phyloP scores from a whole-genome alignment of 2,888 invertebrate genomes.

The Idaea aversata region DNA sequence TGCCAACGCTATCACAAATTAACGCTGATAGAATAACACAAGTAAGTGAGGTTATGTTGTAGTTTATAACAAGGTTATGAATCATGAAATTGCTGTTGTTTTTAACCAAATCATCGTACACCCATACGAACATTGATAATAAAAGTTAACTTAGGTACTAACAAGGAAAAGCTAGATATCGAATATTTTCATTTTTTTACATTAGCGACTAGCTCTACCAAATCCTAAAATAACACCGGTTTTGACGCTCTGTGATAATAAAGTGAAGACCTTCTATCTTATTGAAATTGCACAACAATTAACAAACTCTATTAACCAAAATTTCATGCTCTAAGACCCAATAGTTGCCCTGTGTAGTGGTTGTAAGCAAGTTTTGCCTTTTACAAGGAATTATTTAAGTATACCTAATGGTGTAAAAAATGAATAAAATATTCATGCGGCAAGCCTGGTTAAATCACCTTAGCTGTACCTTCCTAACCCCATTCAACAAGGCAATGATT shows the following conservation, averaged over 20 bases:
- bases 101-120: background rate
- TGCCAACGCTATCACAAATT: conserved; percentile 93
- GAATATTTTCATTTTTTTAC: no score
- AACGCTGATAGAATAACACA: conserved; percentile 94
- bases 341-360: background rate
- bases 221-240: background rate
- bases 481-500: background rate
- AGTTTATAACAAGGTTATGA: conserved; percentile 23
- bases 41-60: conserved; percentile 76
- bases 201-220: background rate
- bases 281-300: background rate
- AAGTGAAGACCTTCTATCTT: background rate
- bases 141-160: no score
- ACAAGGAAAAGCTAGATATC: no score
- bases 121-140: background rate
- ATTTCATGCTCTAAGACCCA: background rate
- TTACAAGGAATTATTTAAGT: background rate
- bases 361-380: background rate
- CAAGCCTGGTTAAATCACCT: background rate
- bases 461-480: background rate
- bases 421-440: background rate
- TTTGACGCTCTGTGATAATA: background rate
- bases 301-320: background rate
- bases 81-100: background rate
- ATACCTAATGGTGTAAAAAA: background rate